Evolutionary conservation across 2,113 vertebrate genomes (phyloP).

Genomic region (Narcine bancroftii): DNA sequence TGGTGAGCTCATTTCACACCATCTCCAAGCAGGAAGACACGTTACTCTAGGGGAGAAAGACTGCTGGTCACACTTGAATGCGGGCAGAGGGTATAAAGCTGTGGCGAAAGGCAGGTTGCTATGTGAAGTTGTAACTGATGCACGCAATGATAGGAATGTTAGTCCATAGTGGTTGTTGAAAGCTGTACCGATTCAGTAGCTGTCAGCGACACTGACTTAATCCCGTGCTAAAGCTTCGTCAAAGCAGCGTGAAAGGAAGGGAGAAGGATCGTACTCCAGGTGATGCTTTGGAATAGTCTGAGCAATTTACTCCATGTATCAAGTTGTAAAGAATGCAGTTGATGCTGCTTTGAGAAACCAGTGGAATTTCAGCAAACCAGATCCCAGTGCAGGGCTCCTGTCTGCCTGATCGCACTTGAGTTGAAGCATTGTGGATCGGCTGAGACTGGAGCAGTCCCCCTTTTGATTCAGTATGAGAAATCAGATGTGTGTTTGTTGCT

Average conservation of each 20-base stretch:
- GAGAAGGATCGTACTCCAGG: slow-evolving; percentile 47
- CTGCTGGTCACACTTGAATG: slow-evolving; percentile 46
- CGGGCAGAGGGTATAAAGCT: slow-evolving; percentile 43
- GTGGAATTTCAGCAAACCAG: slow-evolving; percentile 51
- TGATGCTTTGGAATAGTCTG: slow-evolving; percentile 48
- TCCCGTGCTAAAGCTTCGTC: slow-evolving; percentile 43
- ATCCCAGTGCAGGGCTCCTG: slow-evolving; percentile 50
- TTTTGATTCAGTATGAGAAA: slow-evolving; percentile 47
- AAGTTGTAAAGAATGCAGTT: slow-evolving; percentile 50
- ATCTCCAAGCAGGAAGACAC: slow-evolving; percentile 40
- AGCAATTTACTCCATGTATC: slow-evolving; percentile 48
- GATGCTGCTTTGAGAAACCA: slow-evolving; percentile 47
- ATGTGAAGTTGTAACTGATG: slow-evolving; percentile 46
- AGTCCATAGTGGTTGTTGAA: background rate
- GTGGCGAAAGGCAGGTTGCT: slow-evolving; percentile 42
- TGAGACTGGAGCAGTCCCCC: slow-evolving; percentile 46
- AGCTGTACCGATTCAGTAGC: slow-evolving; percentile 40
- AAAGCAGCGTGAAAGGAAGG: slow-evolving; percentile 44
- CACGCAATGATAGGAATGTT: slow-evolving; percentile 30
- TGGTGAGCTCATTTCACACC: slow-evolving; percentile 38
- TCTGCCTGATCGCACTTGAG: slow-evolving; percentile 56
- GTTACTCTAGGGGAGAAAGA: slow-evolving; percentile 42
- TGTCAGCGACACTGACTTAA: slow-evolving; percentile 38
- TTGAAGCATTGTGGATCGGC: slow-evolving; percentile 51
- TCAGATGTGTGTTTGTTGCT: slow-evolving; percentile 45